Evolutionary conservation across 2,797 vertebrate species (phyloP), one percentile per base, ranked within the genome.

Genomic region (Rhynchotus rufescens): DNA sequence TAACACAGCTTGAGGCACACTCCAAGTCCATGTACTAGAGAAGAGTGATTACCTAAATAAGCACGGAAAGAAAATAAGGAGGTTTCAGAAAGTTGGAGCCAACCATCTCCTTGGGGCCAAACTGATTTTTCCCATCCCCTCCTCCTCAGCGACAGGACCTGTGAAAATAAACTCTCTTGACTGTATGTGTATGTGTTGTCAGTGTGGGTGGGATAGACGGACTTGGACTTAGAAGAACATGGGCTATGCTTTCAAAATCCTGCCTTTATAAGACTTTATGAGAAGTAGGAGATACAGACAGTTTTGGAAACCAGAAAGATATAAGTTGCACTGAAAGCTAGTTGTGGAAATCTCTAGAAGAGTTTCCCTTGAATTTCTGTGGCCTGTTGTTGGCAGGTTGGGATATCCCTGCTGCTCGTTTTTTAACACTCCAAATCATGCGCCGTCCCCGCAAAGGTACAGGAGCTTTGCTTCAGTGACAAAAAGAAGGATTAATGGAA

Each of bases 41-140:
- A 86, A 56, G 75, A 83, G 34, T 78, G 76, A 87, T 86, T 88
- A 80, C 68, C 34, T 79, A 93, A 91, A 91, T 67, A 88, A 83
- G 76, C 47, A 65, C 0, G 60, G 83, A 78, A 88, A 78, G 56
- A 84, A 88, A 92, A 94, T 68, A 80, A 91, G 62, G 62, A 86
- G 15, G 4, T 52, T 93, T 78, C 71, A 61, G 69, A 45, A 87
- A 85, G 45, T 60, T 66, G 72, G 30, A 72, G 83, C 86, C 85
- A 90, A 85, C 69, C 76, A 26, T 23, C 8, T 42, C 52, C 75
- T 92, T 69, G 69, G 34, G 56, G 67, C 56, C 80, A 57, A 80
- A 20, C 60, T 23, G 26, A 8, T 84, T 83, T 83, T 89, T 93
- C 60, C 80, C 5, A 0, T 87, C 76, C 47, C 20, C 6, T 51